phyloP scores from a whole-genome alignment of 2,113 vertebrate genomes.

The Anthoscopus minutus region DNA sequence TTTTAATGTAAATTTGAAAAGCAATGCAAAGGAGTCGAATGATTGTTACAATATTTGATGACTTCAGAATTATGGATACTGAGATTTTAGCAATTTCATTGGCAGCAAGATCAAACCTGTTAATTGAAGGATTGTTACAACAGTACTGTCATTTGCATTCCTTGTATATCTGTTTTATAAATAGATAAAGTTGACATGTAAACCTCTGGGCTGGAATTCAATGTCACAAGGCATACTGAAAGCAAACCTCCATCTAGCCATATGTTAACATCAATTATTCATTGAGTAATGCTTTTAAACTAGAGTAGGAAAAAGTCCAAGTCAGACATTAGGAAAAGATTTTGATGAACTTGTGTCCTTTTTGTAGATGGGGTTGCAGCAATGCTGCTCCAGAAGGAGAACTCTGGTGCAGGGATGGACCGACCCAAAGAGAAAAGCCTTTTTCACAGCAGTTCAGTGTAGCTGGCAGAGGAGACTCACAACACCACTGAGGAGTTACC shows the following conservation, averaged over 20 bases:
- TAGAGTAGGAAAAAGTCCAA: not conserved
- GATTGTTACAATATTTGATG: not conserved
- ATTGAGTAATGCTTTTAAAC: not conserved
- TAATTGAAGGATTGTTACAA: not conserved
- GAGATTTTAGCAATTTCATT: not conserved
- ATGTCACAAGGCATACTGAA: not conserved
- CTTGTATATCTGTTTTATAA: not conserved
- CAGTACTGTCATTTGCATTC: not conserved
- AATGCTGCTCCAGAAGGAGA: not conserved
- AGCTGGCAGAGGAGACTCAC: not conserved
- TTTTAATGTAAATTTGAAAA: not conserved
- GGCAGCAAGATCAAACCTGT: not conserved
- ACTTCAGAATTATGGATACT: not conserved
- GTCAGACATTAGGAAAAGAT: not conserved
- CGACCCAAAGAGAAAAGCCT: not conserved
- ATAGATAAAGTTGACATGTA: not conserved
- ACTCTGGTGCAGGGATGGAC: not conserved
- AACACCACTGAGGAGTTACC: not conserved
- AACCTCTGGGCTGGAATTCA: not conserved
- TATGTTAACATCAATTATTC: not conserved
- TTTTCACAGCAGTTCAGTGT: not conserved
- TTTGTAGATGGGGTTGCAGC: not conserved
- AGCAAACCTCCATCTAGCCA: not conserved
- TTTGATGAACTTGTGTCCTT: not conserved
- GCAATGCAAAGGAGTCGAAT: not conserved